Percentiles rank a stretch among this genome's conserved stretches.
These are phyloP conservation scores for Zoroaster sp. DNA, from an alignment of 53 echinoderm and acorn worm species.

Conservation along the genomic window DNA sequence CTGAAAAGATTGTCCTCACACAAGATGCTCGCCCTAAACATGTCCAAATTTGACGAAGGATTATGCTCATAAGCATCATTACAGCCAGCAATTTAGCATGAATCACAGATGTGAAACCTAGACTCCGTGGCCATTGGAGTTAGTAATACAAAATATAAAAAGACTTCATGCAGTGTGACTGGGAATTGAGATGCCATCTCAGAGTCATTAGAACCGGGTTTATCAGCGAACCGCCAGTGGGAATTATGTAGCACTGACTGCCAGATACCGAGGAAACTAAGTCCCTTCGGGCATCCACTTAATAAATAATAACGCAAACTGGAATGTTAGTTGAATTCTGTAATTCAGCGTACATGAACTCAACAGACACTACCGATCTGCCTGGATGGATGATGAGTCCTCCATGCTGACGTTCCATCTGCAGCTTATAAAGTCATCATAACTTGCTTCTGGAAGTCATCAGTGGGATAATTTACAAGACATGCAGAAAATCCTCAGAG, in stretches of 20 bases:
- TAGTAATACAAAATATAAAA: no score
- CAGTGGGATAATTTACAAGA: neutral
- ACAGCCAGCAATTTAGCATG: neutral
- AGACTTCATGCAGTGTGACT: neutral
- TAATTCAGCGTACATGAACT: neutral
- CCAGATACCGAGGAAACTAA: neutral
- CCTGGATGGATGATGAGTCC: neutral
- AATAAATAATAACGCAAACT: neutral
- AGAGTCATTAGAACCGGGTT: neutral
- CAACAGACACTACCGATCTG: neutral
- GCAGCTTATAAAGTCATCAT: neutral
- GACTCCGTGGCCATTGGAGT: neutral
- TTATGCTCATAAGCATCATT: neutral
- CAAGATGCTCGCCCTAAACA: neutral
- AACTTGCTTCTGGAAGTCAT: slow-evolving; percentile 7
- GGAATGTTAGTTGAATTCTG: neutral
- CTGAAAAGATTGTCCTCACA: neutral
- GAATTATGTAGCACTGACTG: neutral
- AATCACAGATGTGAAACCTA: neutral
- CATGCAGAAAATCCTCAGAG: neutral
- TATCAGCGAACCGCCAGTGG: neutral
- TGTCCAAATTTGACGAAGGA: slow-evolving; percentile 26
- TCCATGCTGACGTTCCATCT: neutral
- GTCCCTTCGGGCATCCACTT: neutral
- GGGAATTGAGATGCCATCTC: neutral